phyloP scores from a whole-genome alignment of 2,888 invertebrate species.

The Philaethria dido region DNA sequence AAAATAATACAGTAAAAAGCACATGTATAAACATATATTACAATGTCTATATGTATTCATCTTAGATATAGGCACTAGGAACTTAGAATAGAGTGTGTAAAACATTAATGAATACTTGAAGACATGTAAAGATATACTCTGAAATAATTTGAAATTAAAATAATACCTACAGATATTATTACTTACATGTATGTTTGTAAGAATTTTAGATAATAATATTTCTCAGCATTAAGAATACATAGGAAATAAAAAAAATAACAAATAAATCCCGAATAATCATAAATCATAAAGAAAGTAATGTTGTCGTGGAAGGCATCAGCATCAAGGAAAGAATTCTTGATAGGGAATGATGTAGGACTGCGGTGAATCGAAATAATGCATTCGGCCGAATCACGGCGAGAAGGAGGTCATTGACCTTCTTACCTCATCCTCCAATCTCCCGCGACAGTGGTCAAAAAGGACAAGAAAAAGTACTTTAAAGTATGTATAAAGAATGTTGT shows the following conservation, averaged over 20 bases:
- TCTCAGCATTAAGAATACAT: constrained; percentile 45
- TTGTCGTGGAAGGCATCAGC: constrained; percentile 75
- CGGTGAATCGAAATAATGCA: constrained; percentile 70
- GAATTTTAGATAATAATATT: neutral
- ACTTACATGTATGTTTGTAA: too few relatives aligned
- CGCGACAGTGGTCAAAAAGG: constrained; percentile 58
- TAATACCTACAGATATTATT: too few relatives aligned
- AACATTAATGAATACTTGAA: too few relatives aligned
- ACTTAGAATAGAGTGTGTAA: too few relatives aligned
- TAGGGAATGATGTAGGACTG: constrained; percentile 73
- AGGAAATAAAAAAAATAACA: constrained; percentile 50
- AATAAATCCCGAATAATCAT: constrained; percentile 61
- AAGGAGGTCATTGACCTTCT: constrained; percentile 72
- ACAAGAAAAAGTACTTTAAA: constrained; percentile 47
- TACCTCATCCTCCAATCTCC: constrained; percentile 54
- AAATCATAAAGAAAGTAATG: constrained; percentile 77
- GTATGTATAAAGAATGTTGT: constrained; percentile 30
- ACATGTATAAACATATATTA: too few relatives aligned
- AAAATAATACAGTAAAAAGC: constrained; percentile 5
- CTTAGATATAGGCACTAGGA: too few relatives aligned
- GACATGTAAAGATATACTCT: too few relatives aligned
- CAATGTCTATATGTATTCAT: too few relatives aligned
- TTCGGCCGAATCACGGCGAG: constrained; percentile 71
- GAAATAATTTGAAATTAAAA: too few relatives aligned
- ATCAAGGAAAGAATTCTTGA: constrained; percentile 76